Percentiles rank a stretch among this genome's conserved stretches.
Evolutionary conservation across 2,888 invertebrate genomes (phyloP).

Genomic region (Eupithecia vulgata): DNA sequence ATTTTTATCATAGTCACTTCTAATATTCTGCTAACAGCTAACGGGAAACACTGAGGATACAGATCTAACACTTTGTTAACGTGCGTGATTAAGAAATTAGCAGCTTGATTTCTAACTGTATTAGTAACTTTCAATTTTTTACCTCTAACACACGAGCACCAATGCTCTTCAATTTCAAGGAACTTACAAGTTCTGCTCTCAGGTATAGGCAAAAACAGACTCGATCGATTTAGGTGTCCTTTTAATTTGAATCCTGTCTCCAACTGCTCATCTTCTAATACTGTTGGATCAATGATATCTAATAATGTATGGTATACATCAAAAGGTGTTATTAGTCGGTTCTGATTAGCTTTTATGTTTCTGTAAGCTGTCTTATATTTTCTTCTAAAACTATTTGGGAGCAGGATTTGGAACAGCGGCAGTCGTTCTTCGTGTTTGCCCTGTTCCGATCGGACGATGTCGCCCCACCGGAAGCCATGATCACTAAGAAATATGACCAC

Average conservation of each 20-base stretch:
- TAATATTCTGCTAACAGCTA: slow-evolving; percentile 72
- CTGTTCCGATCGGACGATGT: slow-evolving; percentile 92
- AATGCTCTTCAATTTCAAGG: slow-evolving; percentile 90
- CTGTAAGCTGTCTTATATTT: slow-evolving; percentile 85
- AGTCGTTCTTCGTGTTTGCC: slow-evolving; percentile 94
- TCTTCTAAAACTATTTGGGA: slow-evolving; percentile 80
- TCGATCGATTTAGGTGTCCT: slow-evolving; percentile 78
- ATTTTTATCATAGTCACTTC: slow-evolving; percentile 78
- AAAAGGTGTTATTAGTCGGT: slow-evolving; percentile 90
- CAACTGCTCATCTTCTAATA: slow-evolving; percentile 69
- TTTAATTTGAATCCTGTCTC: slow-evolving; percentile 58
- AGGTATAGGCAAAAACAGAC: slow-evolving; percentile 89
- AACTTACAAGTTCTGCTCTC: slow-evolving; percentile 87
- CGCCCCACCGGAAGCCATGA: slow-evolving; percentile 95
- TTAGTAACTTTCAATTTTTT: slow-evolving; percentile 79
- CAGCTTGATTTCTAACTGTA: slow-evolving; percentile 79
- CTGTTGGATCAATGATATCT: slow-evolving; percentile 85
- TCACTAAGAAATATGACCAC: slow-evolving; percentile 91
- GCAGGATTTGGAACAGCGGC: slow-evolving; percentile 89
- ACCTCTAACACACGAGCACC: slow-evolving; percentile 91
- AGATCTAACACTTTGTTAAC: slow-evolving; percentile 85
- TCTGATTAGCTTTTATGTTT: slow-evolving; percentile 87
- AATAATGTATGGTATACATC: slow-evolving; percentile 92
- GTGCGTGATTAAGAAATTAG: slow-evolving; percentile 83
- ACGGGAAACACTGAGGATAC: slow-evolving; percentile 70